Base-by-base conservation (phyloP, 2,888 invertebrate species). In the Polymixis flavicincta region DNA sequence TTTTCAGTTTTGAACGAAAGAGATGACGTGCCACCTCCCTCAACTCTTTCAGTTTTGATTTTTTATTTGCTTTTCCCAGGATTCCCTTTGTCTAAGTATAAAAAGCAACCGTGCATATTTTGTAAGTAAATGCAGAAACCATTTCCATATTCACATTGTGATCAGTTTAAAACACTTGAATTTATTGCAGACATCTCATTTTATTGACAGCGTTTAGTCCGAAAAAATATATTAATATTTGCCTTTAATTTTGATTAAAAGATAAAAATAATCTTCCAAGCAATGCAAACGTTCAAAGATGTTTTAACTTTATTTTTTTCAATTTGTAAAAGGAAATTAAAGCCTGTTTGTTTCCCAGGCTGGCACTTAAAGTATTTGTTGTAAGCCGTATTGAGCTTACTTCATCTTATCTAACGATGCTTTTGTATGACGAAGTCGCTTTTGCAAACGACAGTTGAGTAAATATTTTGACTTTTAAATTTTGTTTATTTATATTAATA, bases 241-340 rank as follows among this genome's bases (percentile, higher is more conserved):
- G 22, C 55, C 32, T 73, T 68, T 19, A 57, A 60, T 68, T 57
- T 67, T 55, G 67, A 85, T 78, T 69, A 79, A 66, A 52, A 74
- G 37, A 76, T 77, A 71, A 78, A 76, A 74, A 59, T 73, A 79
- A 76, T 71, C 74, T 74, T 65, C 19, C 13, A 32, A 72, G 69
- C 74, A 71, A 70, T 66, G 0, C 37, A 81, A 50, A 76, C 74
- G 68, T 77, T 76, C 61, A 76, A 80, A 82, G 71, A 83, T 74
- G 61, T 79, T 78, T 81, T 76, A 59, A 76, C 80, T 79, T 87
- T 84, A 63, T 76, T 88, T 90, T 90, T 92, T 92, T 92, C 89
- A 91, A 91, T 93, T 91, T 91, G 85, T 85, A 84, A 85, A 86
- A 90, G 92, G 93, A 93, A 93, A 93, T 93, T 92, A 92, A 92